Base-by-base conservation (phyloP, 37 sponge, comb jelly and placozoan genomes). In the Bolinopsis microptera region DNA sequence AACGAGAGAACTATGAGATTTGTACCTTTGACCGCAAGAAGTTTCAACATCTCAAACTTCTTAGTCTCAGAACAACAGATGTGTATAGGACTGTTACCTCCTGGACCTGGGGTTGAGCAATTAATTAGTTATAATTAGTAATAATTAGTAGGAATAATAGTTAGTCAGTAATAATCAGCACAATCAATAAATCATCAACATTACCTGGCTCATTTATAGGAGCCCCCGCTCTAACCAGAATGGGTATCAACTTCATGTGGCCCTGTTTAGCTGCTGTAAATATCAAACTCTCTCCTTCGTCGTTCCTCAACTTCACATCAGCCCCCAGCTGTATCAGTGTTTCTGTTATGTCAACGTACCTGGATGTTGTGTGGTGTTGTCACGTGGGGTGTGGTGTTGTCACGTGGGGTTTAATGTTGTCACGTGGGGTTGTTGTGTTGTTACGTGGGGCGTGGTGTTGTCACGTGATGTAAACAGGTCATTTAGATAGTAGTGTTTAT, bases 281-380 rank as follows among this genome's bases (percentile, higher is more conserved):
- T 26, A 86, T 28, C 90, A 86, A n/a, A 8, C 90, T 38, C 61
- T 86, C 90, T 48, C 35, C 90, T 0, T 2, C 48, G 48, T 41
- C 90, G 31, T 86, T 86, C 25, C 36, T 38, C 13, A 22, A 27
- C 26, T 86, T 38, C 61, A 86, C 90, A 86, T 86, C 90, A 2
- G 38, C 36, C n/a, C 90, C 90, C 27, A 86, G 90, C 61, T 39
- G 61, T 38, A 86, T 86, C 41, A 86, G 90, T 2, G 90, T 86
- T 28, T 39, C 90, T 3, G 90, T 86, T 27, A 86, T 39, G 90
- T 86, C 90, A 25, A 41, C 90, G n/a, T n/a, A n/a, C n/a, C n/a
- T n/a, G n/a, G n/a, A n/a, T n/a, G n/a, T n/a, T n/a, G n/a, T n/a
- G n/a, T n/a, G n/a, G n/a, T n/a, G n/a, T n/a, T n/a, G n/a, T n/a